A percentile compares a stretch with the other conserved stretches of the same genome.
phyloP scores from a whole-genome alignment of 2,888 invertebrate species.

The Coenonympha glycerion region DNA sequence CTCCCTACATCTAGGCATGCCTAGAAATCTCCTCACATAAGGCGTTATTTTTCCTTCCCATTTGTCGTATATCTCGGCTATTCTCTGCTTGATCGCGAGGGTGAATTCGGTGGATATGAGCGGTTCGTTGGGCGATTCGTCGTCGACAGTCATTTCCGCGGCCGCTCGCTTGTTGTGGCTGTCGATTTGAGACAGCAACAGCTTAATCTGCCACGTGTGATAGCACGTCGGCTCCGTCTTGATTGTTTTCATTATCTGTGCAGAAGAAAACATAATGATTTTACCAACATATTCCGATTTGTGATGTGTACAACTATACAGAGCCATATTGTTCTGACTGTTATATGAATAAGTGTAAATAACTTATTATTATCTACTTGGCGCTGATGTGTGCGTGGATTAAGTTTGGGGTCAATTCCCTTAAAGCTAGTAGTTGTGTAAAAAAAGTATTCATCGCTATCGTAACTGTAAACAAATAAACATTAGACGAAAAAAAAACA shows the following conservation, averaged over 20 bases:
- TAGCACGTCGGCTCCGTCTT: constrained; percentile 69
- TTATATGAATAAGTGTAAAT: no score
- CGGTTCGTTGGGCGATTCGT: constrained; percentile 50
- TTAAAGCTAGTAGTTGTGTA: no score
- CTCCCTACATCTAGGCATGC: constrained; percentile 44
- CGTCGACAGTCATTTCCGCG: constrained; percentile 53
- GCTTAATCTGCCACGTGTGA: constrained; percentile 86
- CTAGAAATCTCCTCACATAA: constrained; percentile 69
- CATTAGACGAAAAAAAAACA: no score
- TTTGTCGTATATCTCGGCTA: constrained; percentile 68
- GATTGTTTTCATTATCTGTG: constrained; percentile 75
- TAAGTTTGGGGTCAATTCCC: no score
- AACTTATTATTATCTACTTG: no score
- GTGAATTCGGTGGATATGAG: constrained; percentile 78
- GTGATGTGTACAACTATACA: no score
- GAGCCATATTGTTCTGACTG: no score
- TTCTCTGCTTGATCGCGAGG: constrained; percentile 77
- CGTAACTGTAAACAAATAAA: no score
- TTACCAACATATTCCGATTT: no score
- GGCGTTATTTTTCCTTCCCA: constrained; percentile 71
- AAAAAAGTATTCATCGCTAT: no score
- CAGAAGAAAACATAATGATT: no score
- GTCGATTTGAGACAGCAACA: constrained; percentile 77
- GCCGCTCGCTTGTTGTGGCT: constrained; percentile 42
- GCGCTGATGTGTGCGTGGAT: no score